A percentile compares a stretch with the other conserved stretches of the same genome.
Evolutionary conservation across 2,888 invertebrate species (phyloP).

Genomic region (Drosophila austrosaltans): DNA sequence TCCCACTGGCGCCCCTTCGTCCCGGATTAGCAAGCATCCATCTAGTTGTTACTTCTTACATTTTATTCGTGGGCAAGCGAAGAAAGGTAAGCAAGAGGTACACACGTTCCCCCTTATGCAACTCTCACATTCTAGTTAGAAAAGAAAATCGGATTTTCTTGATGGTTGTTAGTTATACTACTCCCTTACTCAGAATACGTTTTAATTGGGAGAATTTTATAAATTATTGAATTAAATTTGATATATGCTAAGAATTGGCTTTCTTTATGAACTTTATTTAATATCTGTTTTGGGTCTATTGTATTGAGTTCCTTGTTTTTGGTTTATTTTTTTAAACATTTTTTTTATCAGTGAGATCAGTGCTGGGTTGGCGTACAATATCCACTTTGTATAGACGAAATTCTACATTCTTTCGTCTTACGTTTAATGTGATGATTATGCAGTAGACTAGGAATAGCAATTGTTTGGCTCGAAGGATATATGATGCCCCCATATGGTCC

Average conservation of each 20-base stretch:
- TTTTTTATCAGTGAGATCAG: not conserved
- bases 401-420: slow-evolving; percentile 84
- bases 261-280: not conserved
- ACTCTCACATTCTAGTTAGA: no score
- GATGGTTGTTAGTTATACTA: no score
- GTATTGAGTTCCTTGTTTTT: not conserved
- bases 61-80: no score
- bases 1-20: not conserved
- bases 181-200: no score
- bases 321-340: not conserved
- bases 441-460: slow-evolving; percentile 86
- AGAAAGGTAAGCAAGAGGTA: not conserved
- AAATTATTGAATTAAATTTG: no score
- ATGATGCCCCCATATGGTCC: slow-evolving; percentile 85
- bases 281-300: no score
- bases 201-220: no score
- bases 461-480: slow-evolving; percentile 86
- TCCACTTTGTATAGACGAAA: slow-evolving; percentile 84
- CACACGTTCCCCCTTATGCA: not conserved
- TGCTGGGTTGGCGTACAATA: slow-evolving; percentile 25
- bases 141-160: no score
- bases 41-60: not conserved
- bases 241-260: no score
- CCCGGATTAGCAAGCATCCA: not conserved
- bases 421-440: slow-evolving; percentile 86